Evolutionary conservation across 2,888 invertebrate genomes (phyloP).

Genomic region (Acanthosepion lycidas): DNA sequence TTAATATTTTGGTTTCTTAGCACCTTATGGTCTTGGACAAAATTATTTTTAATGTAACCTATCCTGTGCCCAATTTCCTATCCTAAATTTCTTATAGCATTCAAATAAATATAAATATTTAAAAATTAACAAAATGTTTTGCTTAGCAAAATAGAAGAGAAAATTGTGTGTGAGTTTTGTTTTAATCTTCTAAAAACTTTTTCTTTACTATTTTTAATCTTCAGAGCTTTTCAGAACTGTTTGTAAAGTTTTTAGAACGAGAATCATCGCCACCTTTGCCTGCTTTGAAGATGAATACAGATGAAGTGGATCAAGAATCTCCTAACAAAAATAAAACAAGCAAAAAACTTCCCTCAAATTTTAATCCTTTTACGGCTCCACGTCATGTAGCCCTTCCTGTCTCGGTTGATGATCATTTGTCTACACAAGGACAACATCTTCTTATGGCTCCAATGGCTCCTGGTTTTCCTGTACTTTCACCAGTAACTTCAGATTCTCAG

Average conservation of each 20-base stretch:
- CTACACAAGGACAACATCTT: background rate
- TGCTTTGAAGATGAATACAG: constrained; percentile 72
- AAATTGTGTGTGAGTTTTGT: background rate
- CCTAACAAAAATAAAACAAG: constrained; percentile 61
- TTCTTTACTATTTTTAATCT: constrained; percentile 49
- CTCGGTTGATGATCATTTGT: constrained; percentile 41
- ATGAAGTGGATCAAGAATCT: constrained; percentile 71
- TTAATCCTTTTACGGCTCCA: constrained; percentile 73
- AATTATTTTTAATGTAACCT: no score
- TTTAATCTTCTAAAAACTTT: background rate
- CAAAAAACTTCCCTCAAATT: constrained; percentile 60
- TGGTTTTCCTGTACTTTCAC: background rate
- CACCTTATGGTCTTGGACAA: no score
- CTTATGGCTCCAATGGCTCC: constrained; percentile 39
- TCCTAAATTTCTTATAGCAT: no score
- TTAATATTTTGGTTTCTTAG: no score
- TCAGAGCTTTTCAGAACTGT: constrained; percentile 82
- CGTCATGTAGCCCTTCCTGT: constrained; percentile 66
- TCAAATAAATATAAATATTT: no score
- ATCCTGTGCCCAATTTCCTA: no score
- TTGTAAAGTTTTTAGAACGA: constrained; percentile 86
- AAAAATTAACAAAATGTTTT: no score
- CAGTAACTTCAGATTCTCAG: background rate
- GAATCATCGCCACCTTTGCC: constrained; percentile 82
- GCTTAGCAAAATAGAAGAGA: no score